Evolutionary conservation across 2,888 invertebrate genomes (phyloP), one percentile per base, ranked within the genome.

Genomic region (Chymomyza fuscimana): DNA sequence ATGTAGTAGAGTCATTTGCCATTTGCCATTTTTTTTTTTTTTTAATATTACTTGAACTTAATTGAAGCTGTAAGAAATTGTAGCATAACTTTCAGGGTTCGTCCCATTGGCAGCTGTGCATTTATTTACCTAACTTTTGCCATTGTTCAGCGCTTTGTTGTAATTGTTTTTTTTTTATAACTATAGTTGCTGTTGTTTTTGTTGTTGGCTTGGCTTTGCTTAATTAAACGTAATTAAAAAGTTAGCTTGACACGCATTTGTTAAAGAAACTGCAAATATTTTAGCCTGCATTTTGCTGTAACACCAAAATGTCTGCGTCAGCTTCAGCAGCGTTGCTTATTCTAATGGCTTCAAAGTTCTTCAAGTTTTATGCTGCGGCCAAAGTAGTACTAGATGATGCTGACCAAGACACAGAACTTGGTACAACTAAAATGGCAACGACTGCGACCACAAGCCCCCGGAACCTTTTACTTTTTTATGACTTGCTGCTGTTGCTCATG

Each of bases 191-290:
- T 7, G 9, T 9, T 32, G 6, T 64, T 56, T 64, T 74, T 67
- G 69, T 72, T 61, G 62, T 19, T 65, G 40, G 46, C 71, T 54
- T 54, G 52, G 63, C 71, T 63, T 50, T 50, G 4, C 81, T 86
- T 82, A 84, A 84, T 84, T 86, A 86, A 83, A 81, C 75, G 79
- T 86, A 82, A 86, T 84, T 84, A 86, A 86, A 84, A 84, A 84
- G 83, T 84, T 84, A 70, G 74, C 77, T 65, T 75, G 78, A 76
- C 83, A 85, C 79, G 81, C 80, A 81, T 81, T 83, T 81, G 78
- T 67, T 80, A 77, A 78, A 64, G 70, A 46, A 69, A 56, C 65
- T 70, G 70, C 72, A 71, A 32, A 63, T 70, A 69, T 74, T 69
- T 73, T 73, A 59, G 66, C 66, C 73, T 67, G 61, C 65, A 59